These are phyloP conservation scores for Glaucomys volans DNA, from an alignment of 2,113 vertebrate genomes.

Conservation along the genomic window DNA sequence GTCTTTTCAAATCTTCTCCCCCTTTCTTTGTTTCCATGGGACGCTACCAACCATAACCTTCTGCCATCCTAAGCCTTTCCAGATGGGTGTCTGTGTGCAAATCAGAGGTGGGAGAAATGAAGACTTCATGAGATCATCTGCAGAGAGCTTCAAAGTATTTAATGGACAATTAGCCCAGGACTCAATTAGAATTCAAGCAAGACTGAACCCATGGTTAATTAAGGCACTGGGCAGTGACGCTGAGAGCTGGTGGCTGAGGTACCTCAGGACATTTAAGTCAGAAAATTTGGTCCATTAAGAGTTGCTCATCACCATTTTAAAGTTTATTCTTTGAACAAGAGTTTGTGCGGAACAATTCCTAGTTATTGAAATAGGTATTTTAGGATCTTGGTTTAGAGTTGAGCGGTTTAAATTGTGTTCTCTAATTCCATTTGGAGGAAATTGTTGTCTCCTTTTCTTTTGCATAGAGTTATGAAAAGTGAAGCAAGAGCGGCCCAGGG, in stretches of 20 bases:
- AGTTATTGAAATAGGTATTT: neutral
- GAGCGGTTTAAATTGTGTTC: neutral
- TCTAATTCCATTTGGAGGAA: neutral
- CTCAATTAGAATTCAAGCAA: slow-evolving; percentile 39
- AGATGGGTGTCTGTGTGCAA: neutral
- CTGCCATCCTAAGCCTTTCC: neutral
- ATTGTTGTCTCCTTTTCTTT: neutral
- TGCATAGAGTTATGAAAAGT: neutral
- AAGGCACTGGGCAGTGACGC: neutral
- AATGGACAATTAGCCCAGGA: slow-evolving; percentile 43
- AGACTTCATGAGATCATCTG: neutral
- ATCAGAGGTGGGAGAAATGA: neutral
- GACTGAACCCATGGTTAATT: neutral
- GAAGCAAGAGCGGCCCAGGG: neutral
- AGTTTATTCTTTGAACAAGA: slow-evolving; percentile 32
- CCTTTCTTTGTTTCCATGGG: neutral
- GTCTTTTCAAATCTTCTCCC: neutral
- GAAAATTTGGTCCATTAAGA: slow-evolving; percentile 6
- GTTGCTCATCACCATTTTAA: neutral
- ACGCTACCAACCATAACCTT: neutral
- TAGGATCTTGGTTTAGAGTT: neutral
- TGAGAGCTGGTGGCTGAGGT: neutral
- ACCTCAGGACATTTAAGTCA: neutral
- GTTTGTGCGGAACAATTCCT: neutral
- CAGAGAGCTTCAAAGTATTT: neutral